Evolutionary conservation across 2,113 vertebrate species (phyloP).

Genomic region (Bubalus kerabau): DNA sequence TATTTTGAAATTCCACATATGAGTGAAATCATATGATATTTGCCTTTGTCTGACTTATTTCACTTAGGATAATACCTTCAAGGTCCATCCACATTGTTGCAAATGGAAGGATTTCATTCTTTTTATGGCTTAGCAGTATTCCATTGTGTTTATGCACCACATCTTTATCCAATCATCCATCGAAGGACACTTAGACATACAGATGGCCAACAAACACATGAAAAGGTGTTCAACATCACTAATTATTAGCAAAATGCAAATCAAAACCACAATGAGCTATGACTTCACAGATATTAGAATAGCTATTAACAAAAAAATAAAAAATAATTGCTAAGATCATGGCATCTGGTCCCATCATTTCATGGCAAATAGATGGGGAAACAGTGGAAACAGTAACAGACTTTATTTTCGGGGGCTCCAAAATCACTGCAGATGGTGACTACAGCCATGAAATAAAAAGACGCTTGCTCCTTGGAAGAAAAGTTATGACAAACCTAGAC

Average conservation of each 20-base stretch:
- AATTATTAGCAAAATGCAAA: not conserved
- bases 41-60: not conserved
- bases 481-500: not conserved
- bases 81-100: not conserved
- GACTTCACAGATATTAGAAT: not conserved
- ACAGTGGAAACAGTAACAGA: not conserved
- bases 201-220: not conserved
- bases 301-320: not conserved
- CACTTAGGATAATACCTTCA: not conserved
- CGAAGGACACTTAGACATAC: not conserved
- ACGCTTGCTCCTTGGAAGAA: not conserved
- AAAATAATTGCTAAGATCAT: not conserved
- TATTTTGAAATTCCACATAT: not conserved
- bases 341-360: not conserved
- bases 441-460: not conserved
- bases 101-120: not conserved
- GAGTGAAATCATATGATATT: not conserved
- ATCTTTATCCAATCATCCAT: not conserved
- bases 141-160: not conserved
- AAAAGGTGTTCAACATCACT: not conserved
- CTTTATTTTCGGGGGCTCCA: not conserved
- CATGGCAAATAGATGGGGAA: not conserved
- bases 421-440: not conserved
- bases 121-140: not conserved
- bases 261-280: not conserved